Evolutionary conservation across 2,113 vertebrate species (phyloP), one percentile per base, ranked within the genome.

Genomic region (Telmatochromis sp.): DNA sequence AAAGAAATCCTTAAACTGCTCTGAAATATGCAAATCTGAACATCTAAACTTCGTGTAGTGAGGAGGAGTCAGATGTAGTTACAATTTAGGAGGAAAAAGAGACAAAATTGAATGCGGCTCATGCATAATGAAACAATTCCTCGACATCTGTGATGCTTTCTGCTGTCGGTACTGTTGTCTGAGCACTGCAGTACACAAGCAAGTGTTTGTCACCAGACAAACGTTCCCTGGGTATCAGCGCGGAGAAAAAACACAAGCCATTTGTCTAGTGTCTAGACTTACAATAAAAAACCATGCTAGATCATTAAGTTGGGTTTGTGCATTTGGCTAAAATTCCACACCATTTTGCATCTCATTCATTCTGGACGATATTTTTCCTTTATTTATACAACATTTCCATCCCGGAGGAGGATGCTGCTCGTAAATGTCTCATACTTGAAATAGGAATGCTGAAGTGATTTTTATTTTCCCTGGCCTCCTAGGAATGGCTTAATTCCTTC

Each of bases 401-500:
- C 23, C 65, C 7, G 19, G 60, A 87, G 60, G 28, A 81, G 33
- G 58, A 78, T 35, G 47, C 26, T 49, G 75, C 57, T 70, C 6
- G 33, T 70, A 78, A 78, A 78, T 78, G 73, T 49, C 45, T 78
- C 73, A 78, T 78, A 49, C 73, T 78, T 78, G 17, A 80, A 65
- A 57, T 31, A 57, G 58, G 51, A 70, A 31, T 28, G 70, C 33
- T 68, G 70, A 35, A 73, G 49, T 60, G 45, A 85, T 84, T 82
- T 68, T 55, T 53, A n/a, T 45, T 75, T 81, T 53, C 75, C 37
- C 40, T 9, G 53, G 23, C 31, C 54, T 73, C 31, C 81, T 47
- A 13, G 81, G 86, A 73, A 82, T 54, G 19, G 11, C 80, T 82
- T 23, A 45, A 90, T 42, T 90, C 91, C 93, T 92, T 94, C 35